phyloP scores from a whole-genome alignment of 2,888 invertebrate species.

The Cheilosia vernalis region DNA sequence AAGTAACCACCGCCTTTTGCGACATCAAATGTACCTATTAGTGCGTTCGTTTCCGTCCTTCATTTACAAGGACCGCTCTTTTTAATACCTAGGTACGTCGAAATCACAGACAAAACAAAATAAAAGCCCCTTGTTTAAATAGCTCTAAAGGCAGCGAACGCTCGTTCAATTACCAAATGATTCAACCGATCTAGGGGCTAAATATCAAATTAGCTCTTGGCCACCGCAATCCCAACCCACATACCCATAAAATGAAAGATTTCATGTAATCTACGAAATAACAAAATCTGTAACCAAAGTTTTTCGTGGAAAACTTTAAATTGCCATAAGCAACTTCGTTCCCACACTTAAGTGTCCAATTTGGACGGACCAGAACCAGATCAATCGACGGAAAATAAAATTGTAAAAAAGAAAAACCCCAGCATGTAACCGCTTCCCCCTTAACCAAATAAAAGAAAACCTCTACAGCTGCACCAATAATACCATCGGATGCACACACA shows the following conservation, averaged over 20 bases:
- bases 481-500: conserved; percentile 58
- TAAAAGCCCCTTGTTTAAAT: too few species aligned
- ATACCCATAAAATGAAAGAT: conserved; percentile 17
- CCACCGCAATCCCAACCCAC: too few species aligned
- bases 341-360: conserved; percentile 69
- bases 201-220: too few species aligned
- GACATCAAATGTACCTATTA: too few species aligned
- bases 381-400: neutral
- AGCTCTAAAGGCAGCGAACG: too few species aligned
- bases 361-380: conserved; percentile 22
- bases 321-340: conserved; percentile 64
- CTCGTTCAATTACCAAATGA: too few species aligned
- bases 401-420: neutral
- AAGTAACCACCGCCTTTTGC: too few species aligned
- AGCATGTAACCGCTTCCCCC: conserved; percentile 13
- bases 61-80: too few species aligned
- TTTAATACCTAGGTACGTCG: too few species aligned
- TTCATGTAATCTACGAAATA: conserved; percentile 2
- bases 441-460: conserved; percentile 41
- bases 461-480: conserved; percentile 59
- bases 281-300: conserved; percentile 46
- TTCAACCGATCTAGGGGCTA: too few species aligned
- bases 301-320: conserved; percentile 60
- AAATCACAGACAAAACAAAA: too few species aligned
- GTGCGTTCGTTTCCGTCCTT: too few species aligned